Percentiles rank a stretch among this genome's conserved stretches.
These are phyloP conservation scores for Seriola rivoliana DNA, from an alignment of 2,113 vertebrate genomes.

Conservation along the genomic window DNA sequence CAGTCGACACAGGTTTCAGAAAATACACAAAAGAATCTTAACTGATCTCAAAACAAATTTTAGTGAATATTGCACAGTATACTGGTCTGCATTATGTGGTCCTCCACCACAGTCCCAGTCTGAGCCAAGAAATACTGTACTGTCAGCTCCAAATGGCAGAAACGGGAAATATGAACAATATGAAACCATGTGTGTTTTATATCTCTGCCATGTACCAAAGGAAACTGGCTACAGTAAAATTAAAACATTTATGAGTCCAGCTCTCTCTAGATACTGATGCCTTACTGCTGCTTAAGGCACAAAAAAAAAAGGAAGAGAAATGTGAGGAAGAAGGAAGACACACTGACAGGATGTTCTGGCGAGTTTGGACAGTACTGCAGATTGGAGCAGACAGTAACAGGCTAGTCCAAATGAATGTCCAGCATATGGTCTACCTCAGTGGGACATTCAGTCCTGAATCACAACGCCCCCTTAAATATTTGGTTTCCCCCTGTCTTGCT, in stretches of 20 bases:
- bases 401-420: conserved; percentile 37
- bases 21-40: background rate
- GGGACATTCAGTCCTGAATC: conserved; percentile 55
- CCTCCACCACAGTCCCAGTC: background rate
- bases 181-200: background rate
- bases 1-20: background rate
- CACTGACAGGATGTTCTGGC: conserved; percentile 48
- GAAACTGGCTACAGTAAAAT: background rate
- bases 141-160: background rate
- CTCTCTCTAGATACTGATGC: background rate
- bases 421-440: conserved; percentile 65
- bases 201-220: background rate
- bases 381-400: conserved; percentile 52
- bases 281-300: background rate
- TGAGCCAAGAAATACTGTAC: background rate
- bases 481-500: conserved; percentile 38
- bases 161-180: conserved; percentile 1
- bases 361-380: conserved; percentile 50
- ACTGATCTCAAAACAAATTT: conserved; percentile 1
- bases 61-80: background rate
- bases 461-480: conserved; percentile 64
- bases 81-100: conserved; percentile 4
- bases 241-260: background rate
- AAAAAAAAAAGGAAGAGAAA: conserved; percentile 18
- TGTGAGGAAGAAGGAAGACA: conserved; percentile 44